Conservation (phyloP, 1,140 invertebrate genomes). For the Wiebesia pumilae region DNA sequence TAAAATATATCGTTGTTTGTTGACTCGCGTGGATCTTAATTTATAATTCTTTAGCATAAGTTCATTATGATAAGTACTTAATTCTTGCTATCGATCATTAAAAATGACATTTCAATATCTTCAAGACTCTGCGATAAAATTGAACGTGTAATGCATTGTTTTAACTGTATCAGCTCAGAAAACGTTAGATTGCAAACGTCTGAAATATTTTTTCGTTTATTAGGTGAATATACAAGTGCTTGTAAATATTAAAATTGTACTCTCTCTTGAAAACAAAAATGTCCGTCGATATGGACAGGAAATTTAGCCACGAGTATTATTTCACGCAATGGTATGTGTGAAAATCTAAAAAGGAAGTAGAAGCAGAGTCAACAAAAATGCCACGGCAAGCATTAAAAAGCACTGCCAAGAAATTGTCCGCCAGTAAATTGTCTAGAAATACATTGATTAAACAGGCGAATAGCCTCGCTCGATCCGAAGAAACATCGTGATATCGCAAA, state of each 20-base stretch:
- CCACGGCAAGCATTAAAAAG: neutral
- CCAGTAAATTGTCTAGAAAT: neutral
- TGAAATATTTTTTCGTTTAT: neutral
- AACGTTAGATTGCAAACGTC: neutral
- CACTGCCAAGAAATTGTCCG: neutral
- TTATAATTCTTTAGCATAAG: too few species aligned
- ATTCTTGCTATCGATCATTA: neutral
- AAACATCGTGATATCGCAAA: neutral
- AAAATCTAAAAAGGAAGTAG: neutral
- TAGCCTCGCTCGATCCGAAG: neutral
- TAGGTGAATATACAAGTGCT: neutral
- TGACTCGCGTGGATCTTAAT: too few species aligned
- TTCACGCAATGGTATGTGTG: neutral
- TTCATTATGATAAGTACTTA: too few species aligned
- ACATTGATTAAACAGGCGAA: neutral
- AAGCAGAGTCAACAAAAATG: neutral
- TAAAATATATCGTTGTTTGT: too few species aligned
- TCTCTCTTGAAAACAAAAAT: neutral
- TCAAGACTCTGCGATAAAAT: too few species aligned
- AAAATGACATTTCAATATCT: neutral
- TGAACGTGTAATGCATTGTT: too few species aligned
- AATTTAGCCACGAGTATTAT: neutral
- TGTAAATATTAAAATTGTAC: neutral
- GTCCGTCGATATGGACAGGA: neutral
- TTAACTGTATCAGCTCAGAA: too few species aligned